Conservation (phyloP, 2,797 vertebrate species). For the Phrynocephalus forsythii region DNA sequence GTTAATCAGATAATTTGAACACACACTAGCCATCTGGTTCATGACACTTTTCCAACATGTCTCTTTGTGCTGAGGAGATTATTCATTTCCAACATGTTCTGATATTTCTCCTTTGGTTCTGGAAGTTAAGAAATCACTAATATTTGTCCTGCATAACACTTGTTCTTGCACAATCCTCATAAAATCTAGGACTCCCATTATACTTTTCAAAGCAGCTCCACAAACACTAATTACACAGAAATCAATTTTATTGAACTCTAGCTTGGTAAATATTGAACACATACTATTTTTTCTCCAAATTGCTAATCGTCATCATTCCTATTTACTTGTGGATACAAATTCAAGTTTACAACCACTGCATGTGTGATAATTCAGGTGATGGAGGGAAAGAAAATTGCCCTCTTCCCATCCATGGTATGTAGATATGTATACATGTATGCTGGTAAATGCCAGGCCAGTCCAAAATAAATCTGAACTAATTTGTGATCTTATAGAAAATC, state of each 20-base stretch:
- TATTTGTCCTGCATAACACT: background rate
- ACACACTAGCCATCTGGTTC: background rate
- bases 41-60: conserved; percentile 1
- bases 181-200: background rate
- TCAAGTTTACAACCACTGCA: background rate
- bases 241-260: conserved; percentile 30
- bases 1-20: conserved; percentile 19
- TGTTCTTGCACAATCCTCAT: background rate
- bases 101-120: background rate
- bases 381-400: background rate
- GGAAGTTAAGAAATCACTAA: background rate
- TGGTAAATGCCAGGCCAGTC: too few relatives aligned
- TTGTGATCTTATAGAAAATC: too few relatives aligned
- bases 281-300: background rate
- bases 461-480: too few relatives aligned
- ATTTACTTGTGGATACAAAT: background rate
- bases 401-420: too few relatives aligned
- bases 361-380: background rate
- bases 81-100: background rate
- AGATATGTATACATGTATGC: too few relatives aligned
- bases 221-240: conserved; percentile 32
- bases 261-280: background rate
- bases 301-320: background rate
- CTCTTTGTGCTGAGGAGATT: conserved; percentile 12
- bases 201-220: background rate